Evolutionary conservation across 1,140 invertebrate species (phyloP), one percentile per base, ranked within the genome.

Genomic region (Harpegnathos saltator): DNA sequence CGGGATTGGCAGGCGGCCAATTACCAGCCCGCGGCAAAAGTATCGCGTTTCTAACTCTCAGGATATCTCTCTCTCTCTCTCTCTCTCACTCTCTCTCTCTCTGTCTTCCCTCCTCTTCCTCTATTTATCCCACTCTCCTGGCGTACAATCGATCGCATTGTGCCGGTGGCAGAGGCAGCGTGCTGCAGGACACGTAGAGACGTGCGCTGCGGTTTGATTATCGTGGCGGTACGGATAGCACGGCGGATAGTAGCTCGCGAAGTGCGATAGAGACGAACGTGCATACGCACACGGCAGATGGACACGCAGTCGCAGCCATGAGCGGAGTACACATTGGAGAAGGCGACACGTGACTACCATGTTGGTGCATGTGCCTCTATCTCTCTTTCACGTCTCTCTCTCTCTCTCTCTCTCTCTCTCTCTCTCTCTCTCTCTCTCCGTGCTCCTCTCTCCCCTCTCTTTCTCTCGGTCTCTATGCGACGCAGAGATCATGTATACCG

Each of bases 121-220:
- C 38, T 44, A 0, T 11, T 7, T 44, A 1, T 9, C 7, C 9
- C 9, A 7, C 38, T 44, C 38, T 44, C 4, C 3, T 9, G 11
- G 11, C 59, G 38, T 24, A 63, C 71, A 83, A 69, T 83, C 85
- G 84, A 88, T 88, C 71, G 33, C 84, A 71, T 86, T 74, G 77
- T 77, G 29, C 50, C 12, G 48, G 63, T 54, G 65, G 15, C 22
- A 44, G 38, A 44, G 22, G 62, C 52, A 29, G 38, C 38, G 7
- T 9, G 38, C 38, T 44, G 54, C 59, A n/a, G 58, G 22, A 56
- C 85, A 56, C 58, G 58, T 50, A 71, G 73, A 78, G 73, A 78
- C 58, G 29, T 65, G 69, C 63, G 33, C 38, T 56, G 54, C 29
- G 66, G 85, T 72, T 87, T 74, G 77, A 87, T 87, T 85, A 88